phyloP scores from a whole-genome alignment of 35 echinoderm and acorn worm genomes.

The Ophiothrix spiculata region DNA sequence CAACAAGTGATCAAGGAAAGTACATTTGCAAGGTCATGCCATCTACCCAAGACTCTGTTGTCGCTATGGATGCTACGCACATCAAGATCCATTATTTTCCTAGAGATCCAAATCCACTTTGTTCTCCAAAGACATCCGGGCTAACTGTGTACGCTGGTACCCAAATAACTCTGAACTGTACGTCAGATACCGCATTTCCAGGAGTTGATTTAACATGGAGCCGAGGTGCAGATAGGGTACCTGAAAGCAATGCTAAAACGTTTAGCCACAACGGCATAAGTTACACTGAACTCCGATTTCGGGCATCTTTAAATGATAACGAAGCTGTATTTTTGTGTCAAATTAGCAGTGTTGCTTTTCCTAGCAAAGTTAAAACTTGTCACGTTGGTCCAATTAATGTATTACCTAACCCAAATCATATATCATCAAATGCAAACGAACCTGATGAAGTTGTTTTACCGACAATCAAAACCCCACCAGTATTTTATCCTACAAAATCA shows the following conservation, averaged over 20 bases:
- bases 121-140: not conserved
- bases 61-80: not conserved
- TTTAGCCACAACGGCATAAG: not conserved
- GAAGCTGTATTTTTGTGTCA: not conserved
- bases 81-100: constrained; percentile 2
- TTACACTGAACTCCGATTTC: not conserved
- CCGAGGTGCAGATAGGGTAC: not conserved
- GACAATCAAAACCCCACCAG: not conserved
- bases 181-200: not conserved
- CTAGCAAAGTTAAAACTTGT: not conserved
- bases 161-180: not conserved
- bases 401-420: not conserved
- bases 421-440: not conserved
- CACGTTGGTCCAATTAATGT: not conserved
- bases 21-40: not conserved
- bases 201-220: not conserved
- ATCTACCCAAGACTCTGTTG: not conserved
- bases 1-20: not conserved
- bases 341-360: not conserved
- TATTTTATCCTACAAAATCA: too few relatives aligned
- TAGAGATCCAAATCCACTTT: not conserved
- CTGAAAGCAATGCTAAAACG: not conserved
- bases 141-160: not conserved
- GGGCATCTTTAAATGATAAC: not conserved
- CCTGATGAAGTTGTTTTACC: not conserved